Percentiles rank a stretch among this genome's conserved stretches.
phyloP scores from a whole-genome alignment of 1,140 invertebrate genomes.

The Ooceraea biroi region DNA sequence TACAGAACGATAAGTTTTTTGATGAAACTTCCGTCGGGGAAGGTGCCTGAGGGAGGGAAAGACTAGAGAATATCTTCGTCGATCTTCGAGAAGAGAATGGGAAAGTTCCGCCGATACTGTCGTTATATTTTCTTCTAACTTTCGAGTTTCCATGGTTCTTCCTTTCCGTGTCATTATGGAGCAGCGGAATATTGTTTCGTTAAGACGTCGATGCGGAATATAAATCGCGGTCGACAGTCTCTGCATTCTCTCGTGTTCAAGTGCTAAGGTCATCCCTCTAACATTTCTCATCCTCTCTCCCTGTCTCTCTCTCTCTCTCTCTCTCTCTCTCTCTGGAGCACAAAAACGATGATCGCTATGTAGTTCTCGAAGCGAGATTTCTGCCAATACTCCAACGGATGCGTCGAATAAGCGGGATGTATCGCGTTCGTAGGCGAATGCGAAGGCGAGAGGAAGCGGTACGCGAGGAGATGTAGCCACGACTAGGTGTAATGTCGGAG shows the following conservation, averaged over 20 bases:
- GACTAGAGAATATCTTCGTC: conserved; percentile 58
- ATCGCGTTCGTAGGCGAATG: conserved; percentile 22
- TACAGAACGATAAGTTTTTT: conserved; percentile 64
- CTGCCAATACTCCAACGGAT: conserved; percentile 9
- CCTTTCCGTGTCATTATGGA: conserved; percentile 45
- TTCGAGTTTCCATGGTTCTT: conserved; percentile 19
- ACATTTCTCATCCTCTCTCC: not conserved
- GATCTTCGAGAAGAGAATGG: conserved; percentile 25
- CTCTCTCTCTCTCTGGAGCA: not conserved
- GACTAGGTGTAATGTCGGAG: not conserved
- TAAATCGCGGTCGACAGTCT: conserved; percentile 41
- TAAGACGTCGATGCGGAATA: conserved; percentile 42
- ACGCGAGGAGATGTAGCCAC: conserved; percentile 2
- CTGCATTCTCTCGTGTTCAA: not conserved
- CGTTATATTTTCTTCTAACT: conserved; percentile 54
- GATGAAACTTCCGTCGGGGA: conserved; percentile 61
- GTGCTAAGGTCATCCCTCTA: conserved; percentile 31
- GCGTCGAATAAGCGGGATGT: conserved; percentile 47
- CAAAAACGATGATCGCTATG: not conserved
- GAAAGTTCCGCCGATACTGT: conserved; percentile 60
- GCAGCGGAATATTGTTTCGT: conserved; percentile 38
- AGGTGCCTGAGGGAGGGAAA: conserved; percentile 31
- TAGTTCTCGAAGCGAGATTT: conserved; percentile 34
- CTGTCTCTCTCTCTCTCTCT: conserved; percentile 7
- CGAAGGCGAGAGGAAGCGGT: not conserved